phyloP scores from a whole-genome alignment of 37 sponge, comb jelly and placozoan species.

The Haliclona indistincta region DNA sequence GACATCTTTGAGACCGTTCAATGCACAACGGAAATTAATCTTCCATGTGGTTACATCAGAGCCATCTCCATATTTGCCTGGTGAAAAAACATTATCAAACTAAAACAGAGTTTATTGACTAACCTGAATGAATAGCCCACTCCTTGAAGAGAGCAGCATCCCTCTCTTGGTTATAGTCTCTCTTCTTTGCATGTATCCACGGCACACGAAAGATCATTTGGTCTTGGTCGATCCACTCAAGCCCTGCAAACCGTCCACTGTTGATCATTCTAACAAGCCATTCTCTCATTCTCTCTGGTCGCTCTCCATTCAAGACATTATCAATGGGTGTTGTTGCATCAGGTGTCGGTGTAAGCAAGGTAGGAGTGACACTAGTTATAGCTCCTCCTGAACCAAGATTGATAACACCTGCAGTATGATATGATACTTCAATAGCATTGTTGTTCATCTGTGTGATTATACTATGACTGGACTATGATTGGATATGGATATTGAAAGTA shows the following conservation, averaged over 20 bases:
- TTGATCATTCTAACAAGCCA: constrained; percentile 82
- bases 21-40: constrained; percentile 94
- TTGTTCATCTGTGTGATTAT: too few species aligned
- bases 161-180: constrained; percentile 72
- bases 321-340: background rate
- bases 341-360: background rate
- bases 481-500: too few species aligned
- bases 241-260: constrained; percentile 68
- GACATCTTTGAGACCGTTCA: constrained; percentile 88
- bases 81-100: background rate
- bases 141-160: constrained; percentile 90
- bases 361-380: background rate
- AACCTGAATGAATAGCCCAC: constrained; percentile 62
- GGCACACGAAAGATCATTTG: constrained; percentile 79
- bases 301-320: constrained; percentile 11
- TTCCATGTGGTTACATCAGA: constrained; percentile 87
- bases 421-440: background rate
- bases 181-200: constrained; percentile 95
- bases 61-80: constrained; percentile 60
- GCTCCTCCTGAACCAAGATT: background rate
- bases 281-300: constrained; percentile 74
- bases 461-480: too few species aligned
- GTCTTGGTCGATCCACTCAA: constrained; percentile 78
- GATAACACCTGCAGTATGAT: background rate
- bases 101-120: background rate